phyloP scores from a whole-genome alignment of 1,140 invertebrate species.

The Cotesia vestalis region DNA sequence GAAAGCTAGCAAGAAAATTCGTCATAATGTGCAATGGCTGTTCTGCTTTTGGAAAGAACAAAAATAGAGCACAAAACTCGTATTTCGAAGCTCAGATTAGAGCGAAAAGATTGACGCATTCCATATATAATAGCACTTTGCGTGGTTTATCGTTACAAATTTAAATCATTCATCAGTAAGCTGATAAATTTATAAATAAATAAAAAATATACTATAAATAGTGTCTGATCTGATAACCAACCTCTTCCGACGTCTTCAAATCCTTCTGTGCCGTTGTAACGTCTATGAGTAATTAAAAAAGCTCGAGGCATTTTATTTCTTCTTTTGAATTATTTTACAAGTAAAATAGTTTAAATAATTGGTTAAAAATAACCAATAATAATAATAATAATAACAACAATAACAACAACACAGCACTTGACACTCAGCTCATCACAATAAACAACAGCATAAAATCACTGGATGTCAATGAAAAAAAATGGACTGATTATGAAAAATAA shows the following conservation, averaged over 20 bases:
- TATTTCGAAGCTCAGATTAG: conserved; percentile 39
- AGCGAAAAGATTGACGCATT: conserved; percentile 51
- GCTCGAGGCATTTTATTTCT: conserved; percentile 65
- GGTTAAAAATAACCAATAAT: not conserved
- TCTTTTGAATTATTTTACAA: not conserved
- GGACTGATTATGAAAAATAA: no score
- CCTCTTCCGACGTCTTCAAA: conserved; percentile 58
- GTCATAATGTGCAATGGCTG: conserved; percentile 18
- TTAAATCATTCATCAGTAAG: not conserved
- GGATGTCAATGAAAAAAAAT: no score
- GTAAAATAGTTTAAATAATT: no score
- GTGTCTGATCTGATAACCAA: conserved; percentile 41
- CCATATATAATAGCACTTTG: conserved; percentile 37
- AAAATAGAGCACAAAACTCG: conserved; percentile 52
- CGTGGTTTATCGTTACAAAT: conserved; percentile 39
- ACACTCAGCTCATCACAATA: not conserved
- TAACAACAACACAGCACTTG: conserved; percentile 10
- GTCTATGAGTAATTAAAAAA: conserved; percentile 69
- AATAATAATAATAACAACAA: not conserved
- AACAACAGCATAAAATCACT: not conserved
- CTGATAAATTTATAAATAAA: conserved; percentile 30
- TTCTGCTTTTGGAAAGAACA: conserved; percentile 54
- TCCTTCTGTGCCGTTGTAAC: conserved; percentile 64
- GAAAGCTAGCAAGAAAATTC: not conserved
- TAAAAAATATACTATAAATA: conserved; percentile 12